Conservation (phyloP, 2,888 invertebrate genomes). For the Urechis unicinctus region DNA sequence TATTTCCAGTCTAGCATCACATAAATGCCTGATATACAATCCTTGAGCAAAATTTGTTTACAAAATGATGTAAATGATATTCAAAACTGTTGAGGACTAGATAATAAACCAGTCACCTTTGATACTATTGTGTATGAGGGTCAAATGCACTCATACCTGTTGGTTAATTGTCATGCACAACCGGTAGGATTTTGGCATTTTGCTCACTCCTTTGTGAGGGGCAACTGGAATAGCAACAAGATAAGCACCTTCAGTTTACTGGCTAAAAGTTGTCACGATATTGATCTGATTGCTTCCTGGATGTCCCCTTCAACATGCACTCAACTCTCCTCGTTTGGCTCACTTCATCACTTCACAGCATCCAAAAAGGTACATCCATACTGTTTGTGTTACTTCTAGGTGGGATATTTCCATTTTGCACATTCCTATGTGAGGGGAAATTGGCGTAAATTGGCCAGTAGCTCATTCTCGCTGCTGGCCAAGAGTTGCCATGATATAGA, state of each 20-base stretch:
- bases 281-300: constrained; percentile 51
- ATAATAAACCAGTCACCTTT: no score
- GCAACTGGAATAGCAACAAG: constrained; percentile 50
- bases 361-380: constrained; percentile 23
- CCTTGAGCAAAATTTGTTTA: no score
- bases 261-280: constrained; percentile 53
- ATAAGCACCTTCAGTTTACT: constrained; percentile 48
- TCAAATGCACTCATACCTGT: no score
- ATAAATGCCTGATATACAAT: no score
- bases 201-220: constrained; percentile 51
- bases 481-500: constrained; percentile 54
- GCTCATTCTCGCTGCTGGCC: constrained; percentile 48
- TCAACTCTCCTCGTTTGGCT: constrained; percentile 45
- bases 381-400: constrained; percentile 8
- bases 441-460: constrained; percentile 46
- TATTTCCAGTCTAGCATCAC: no score
- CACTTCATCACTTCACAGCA: constrained; percentile 42
- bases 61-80: no score
- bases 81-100: no score
- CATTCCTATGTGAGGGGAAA: constrained; percentile 52
- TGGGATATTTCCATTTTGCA: constrained; percentile 51
- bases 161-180: no score
- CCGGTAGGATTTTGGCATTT: no score
- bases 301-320: constrained; percentile 38
- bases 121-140: no score